A percentile compares a stretch with the other conserved stretches of the same genome.
Evolutionary conservation across 1,140 invertebrate genomes (phyloP).

Genomic region (Euglossa dilemma): DNA sequence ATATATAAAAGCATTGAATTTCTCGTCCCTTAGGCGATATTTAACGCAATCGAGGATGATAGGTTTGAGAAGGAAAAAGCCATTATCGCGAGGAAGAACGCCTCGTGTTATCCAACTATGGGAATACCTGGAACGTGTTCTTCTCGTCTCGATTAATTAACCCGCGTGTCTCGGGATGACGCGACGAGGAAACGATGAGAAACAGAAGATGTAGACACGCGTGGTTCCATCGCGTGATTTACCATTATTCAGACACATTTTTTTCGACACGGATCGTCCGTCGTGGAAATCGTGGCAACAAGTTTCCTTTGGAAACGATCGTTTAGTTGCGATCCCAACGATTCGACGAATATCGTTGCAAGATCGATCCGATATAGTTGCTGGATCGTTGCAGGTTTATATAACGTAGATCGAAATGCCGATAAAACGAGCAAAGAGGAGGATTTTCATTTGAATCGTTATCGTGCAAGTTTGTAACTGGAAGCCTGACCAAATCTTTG

Average conservation of each 20-base stretch:
- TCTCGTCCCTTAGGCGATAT: background rate
- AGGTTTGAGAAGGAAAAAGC: background rate
- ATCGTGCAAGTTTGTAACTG: background rate
- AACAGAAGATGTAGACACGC: background rate
- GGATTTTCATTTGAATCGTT: background rate
- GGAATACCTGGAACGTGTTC: background rate
- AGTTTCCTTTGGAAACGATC: background rate
- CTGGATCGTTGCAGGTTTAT: background rate
- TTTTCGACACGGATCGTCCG: too few species aligned
- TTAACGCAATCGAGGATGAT: background rate
- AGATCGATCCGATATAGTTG: too few species aligned
- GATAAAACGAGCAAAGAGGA: background rate
- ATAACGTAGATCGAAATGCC: background rate
- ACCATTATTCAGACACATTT: background rate
- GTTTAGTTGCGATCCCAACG: background rate
- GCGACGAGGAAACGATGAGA: background rate
- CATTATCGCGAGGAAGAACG: background rate
- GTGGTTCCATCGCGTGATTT: background rate
- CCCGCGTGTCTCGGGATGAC: background rate
- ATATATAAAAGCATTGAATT: background rate
- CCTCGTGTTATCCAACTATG: background rate
- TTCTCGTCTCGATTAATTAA: constrained; percentile 2
- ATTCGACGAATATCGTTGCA: too few species aligned
- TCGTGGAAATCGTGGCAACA: background rate
- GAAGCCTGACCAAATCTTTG: too few species aligned